These are phyloP conservation scores for Pomacea canaliculata DNA, from an alignment of 2,888 invertebrate genomes.

Conservation along the genomic window DNA sequence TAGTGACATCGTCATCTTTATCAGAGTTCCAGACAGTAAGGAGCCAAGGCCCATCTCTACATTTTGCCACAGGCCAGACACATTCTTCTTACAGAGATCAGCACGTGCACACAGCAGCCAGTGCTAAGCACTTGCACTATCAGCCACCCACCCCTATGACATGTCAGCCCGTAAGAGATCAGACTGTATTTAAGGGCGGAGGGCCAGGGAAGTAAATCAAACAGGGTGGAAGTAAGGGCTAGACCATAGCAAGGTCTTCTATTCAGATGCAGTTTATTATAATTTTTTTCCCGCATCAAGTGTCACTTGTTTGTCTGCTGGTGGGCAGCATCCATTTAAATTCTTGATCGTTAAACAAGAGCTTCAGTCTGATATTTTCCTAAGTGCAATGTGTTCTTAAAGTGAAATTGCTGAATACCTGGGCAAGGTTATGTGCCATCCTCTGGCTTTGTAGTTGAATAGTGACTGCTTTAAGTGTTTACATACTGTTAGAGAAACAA, in stretches of 20 bases:
- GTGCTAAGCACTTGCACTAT: constrained; percentile 66
- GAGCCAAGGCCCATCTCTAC: constrained; percentile 45
- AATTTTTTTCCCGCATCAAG: background rate
- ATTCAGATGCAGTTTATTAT: background rate
- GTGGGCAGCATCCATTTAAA: background rate
- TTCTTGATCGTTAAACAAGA: no score
- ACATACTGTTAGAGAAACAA: no score
- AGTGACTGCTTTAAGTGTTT: no score
- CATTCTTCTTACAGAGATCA: constrained; percentile 43
- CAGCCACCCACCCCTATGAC: constrained; percentile 73
- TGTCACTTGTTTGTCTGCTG: background rate
- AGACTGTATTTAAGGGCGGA: constrained; percentile 38
- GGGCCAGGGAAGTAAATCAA: constrained; percentile 6
- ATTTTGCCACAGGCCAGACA: constrained; percentile 49
- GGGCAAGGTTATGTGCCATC: no score
- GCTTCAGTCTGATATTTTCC: no score
- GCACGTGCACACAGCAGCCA: constrained; percentile 44
- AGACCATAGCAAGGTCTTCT: background rate
- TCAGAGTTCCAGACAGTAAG: constrained; percentile 43
- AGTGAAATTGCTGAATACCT: no score
- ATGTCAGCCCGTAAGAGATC: constrained; percentile 69
- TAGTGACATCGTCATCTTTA: constrained; percentile 35
- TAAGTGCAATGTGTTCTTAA: no score
- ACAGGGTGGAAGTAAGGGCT: background rate
- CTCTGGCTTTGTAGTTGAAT: no score